A percentile compares a stretch with the other conserved stretches of the same genome.
phyloP scores from a whole-genome alignment of 2,113 vertebrate species.

The Halichoeres trimaculatus region DNA sequence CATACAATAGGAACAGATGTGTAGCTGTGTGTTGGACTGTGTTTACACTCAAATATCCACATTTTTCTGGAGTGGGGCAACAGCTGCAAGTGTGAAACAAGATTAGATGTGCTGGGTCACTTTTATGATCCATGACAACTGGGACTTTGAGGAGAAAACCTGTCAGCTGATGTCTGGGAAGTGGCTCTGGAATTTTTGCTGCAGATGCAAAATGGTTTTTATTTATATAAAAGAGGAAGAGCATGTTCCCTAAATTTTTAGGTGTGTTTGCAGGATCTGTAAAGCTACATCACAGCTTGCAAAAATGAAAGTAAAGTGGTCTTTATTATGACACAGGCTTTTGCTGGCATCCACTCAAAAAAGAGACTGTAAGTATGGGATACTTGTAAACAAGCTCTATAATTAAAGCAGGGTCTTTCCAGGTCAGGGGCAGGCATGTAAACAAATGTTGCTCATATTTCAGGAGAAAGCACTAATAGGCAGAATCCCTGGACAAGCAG shows the following conservation, averaged over 20 bases:
- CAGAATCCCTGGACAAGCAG: too few species aligned
- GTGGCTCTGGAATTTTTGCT: too few species aligned
- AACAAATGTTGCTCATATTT: not conserved
- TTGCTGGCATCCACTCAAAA: not conserved
- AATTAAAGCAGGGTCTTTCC: not conserved
- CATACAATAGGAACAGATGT: constrained; percentile 1
- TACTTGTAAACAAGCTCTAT: not conserved
- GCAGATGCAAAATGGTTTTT: not conserved
- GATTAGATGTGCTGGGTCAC: too few species aligned
- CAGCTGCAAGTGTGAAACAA: not conserved
- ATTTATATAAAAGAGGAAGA: not conserved
- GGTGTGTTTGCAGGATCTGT: not conserved
- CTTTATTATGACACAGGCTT: not conserved
- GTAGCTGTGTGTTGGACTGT: not conserved
- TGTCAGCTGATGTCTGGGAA: not conserved
- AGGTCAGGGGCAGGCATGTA: not conserved
- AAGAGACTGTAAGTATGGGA: too few species aligned
- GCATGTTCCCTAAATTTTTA: not conserved
- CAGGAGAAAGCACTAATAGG: not conserved
- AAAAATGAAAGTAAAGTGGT: not conserved
- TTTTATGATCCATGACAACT: not conserved
- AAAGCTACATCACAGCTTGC: too few species aligned
- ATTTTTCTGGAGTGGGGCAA: not conserved
- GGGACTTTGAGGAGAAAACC: too few species aligned
- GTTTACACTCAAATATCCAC: not conserved